phyloP scores from a whole-genome alignment of 2,113 vertebrate species.

The Taurulus bubalis region DNA sequence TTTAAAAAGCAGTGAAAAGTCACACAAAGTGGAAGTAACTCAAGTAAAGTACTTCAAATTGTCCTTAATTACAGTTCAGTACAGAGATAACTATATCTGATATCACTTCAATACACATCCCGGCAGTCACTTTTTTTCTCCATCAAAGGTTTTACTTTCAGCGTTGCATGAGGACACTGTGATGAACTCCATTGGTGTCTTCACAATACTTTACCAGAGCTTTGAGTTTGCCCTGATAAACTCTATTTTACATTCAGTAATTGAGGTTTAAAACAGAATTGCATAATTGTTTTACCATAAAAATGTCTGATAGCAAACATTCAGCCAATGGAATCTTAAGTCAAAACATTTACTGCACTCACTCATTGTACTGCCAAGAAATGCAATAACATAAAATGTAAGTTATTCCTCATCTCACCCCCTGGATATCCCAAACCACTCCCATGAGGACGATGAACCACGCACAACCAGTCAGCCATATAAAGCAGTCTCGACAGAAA shows the following conservation, averaged over 20 bases:
- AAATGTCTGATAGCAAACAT: not conserved
- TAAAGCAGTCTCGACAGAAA: not conserved
- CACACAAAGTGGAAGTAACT: not conserved
- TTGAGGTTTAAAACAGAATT: not conserved
- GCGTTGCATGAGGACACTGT: not conserved
- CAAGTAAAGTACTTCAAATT: not conserved
- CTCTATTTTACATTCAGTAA: not conserved
- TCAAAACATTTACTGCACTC: not conserved
- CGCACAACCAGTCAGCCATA: constrained; percentile 4
- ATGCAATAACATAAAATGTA: constrained; percentile 18
- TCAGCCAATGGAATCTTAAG: not conserved
- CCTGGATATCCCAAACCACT: not conserved
- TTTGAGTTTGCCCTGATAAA: not conserved
- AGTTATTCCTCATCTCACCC: constrained; percentile 7
- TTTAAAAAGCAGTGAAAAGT: not conserved
- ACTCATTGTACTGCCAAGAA: constrained; percentile 8
- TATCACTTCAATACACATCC: not conserved
- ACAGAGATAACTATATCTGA: not conserved
- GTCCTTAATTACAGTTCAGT: not conserved
- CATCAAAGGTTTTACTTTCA: not conserved
- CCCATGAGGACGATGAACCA: constrained; percentile 2
- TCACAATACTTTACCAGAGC: not conserved
- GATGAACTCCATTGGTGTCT: not conserved
- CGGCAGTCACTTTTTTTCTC: not conserved
- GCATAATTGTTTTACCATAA: not conserved